Evolutionary conservation across 2,113 vertebrate species (phyloP), one percentile per base, ranked within the genome.

Genomic region (Myrmophylax atrothorax): DNA sequence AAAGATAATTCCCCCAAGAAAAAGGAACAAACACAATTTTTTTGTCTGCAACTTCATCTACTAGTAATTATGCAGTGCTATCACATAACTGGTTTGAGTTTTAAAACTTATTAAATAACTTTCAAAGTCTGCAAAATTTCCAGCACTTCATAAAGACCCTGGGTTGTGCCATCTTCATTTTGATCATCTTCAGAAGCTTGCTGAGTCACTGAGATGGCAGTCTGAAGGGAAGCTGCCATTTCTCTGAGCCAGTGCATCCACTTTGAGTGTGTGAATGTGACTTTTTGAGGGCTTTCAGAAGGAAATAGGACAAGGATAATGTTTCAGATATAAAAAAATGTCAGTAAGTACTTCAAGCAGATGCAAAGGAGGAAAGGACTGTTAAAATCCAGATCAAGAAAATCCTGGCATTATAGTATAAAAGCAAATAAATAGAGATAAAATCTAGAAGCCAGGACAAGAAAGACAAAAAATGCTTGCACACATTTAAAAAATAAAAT

Each of bases 121-220:
- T 93, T 17, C 42, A 60, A 8, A 28, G 12, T 26, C 31, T 59
- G 33, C 42, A 66, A 92, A 69, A 58, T 88, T 53, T 87, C 74
- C 63, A 76, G 49, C 33, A 13, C 37, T 90, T 77, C 60, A 60
- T 66, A 63, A 79, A 56, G 52, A 33, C 18, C 35, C 33, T 56
- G n/a, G 13, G 14, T 47, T 87, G n/a, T 80, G 67, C 59, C 35
- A 44, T 87, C 55, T 70, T 83, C 38, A n/a, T 95, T 95, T 88
- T 53, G 24, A 88, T 63, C 60, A 40, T 55, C 52, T 92, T 50
- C 52, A 90, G 52, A 90, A 88, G 33, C 72, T 40, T 49, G 35
- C 63, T 91, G 70, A 92, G 46, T 94, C 82, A 91, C 44, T 44
- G 67, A 93, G 78, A 85, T 90, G 47, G 68, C 42, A 85, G 56